Base-by-base conservation (phyloP, 2,888 invertebrate species). In the Cyclophora albipunctata region DNA sequence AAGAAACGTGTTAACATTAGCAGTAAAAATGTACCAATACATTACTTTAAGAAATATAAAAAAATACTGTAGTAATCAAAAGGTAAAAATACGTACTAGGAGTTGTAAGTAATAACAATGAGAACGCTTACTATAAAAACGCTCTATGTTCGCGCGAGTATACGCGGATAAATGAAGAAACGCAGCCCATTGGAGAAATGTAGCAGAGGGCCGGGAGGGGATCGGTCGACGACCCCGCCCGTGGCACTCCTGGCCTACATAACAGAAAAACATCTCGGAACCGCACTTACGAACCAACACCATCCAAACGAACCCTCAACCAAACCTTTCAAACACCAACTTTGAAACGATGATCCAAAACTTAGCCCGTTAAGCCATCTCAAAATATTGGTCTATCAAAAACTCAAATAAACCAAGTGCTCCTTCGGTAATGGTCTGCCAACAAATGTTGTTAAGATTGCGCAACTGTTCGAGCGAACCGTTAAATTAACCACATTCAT, bases 161-260 rank as follows among this genome's bases (percentile, higher is more conserved):
- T 68, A 66, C 69, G 64, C 70, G 67, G 68, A 71, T 68, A 66
- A 62, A 64, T 66, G 65, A 67, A 68, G 69, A 69, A 70, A 60
- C 74, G 73, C 73, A 69, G 67, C 66, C 64, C 70, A 71, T 68
- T 62, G 68, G 74, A 84, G 83, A 84, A 81, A 83, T 77, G 82
- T 78, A 71, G 76, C 69, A 70, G 66, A 67, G 78, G 77, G 80
- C 73, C 74, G 62, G 63, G 70, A 67, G 67, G 66, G 71, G 71
- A 53, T 50, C 71, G 85, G 84, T 79, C 84, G 66, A 66, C 53
- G 83, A 84, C 73, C 87, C 64, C 73, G 82, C 69, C 84, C 81
- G 68, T 86, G 81, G 76, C 75, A 78, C 84, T 85, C 82, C 82
- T 88, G 79, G 82, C 86, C 87, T 81, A 87, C 81, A 76, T 84